Evolutionary conservation across 2,113 vertebrate genomes (phyloP).

Genomic region (Macroglossus sobrinus): DNA sequence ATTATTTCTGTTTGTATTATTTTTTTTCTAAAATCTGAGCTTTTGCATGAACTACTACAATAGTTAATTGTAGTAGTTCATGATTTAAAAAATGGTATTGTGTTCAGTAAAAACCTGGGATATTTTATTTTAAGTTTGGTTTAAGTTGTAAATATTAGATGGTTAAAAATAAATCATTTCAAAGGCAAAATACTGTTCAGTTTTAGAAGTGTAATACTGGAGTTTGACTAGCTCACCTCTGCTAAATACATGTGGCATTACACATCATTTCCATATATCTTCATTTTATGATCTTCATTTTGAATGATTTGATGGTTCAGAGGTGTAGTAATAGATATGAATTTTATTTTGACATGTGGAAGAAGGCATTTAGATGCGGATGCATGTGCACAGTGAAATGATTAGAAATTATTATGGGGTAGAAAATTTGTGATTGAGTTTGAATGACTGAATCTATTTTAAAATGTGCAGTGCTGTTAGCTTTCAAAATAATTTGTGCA

Average conservation of each 20-base stretch:
- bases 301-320: conserved; percentile 73
- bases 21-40: background rate
- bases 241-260: background rate
- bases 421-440: conserved; percentile 84
- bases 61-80: too few relatives aligned
- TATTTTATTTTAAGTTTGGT: background rate
- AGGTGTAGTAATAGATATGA: conserved; percentile 83
- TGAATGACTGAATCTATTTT: conserved; percentile 79
- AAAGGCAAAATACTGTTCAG: background rate
- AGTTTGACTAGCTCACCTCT: background rate
- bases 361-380: conserved; percentile 79
- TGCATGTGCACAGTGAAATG: conserved; percentile 76
- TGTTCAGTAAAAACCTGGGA: background rate
- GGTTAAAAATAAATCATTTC: conserved; percentile 35
- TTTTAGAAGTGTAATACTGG: background rate
- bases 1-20: background rate
- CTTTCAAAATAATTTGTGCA: conserved; percentile 82
- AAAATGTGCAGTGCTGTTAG: conserved; percentile 81
- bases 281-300: conserved; percentile 67
- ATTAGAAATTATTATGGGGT: conserved; percentile 84
- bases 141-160: conserved; percentile 33
- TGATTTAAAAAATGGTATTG: background rate
- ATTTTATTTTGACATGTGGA: conserved; percentile 86
- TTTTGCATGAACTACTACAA: background rate
- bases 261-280: conserved; percentile 53